phyloP scores from a whole-genome alignment of 2,113 vertebrate genomes.

The Zosterops pallidus region DNA sequence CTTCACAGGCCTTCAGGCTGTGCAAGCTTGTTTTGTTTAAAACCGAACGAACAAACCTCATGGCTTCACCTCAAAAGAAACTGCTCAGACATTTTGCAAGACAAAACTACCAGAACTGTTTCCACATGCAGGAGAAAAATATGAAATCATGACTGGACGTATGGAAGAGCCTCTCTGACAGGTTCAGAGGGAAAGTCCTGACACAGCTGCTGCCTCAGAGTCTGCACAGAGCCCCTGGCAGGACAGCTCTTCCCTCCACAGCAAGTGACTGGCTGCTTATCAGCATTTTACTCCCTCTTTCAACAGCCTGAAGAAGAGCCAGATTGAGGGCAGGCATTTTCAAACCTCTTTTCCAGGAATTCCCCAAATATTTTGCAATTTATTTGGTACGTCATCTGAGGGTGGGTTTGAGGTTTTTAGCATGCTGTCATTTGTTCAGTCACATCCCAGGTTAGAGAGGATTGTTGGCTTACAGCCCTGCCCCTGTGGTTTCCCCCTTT shows the following conservation, averaged over 20 bases:
- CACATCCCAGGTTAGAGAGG: neutral
- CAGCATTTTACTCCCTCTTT: neutral
- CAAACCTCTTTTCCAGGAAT: neutral
- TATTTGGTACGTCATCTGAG: neutral
- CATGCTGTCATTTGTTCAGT: neutral
- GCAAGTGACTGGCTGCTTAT: accelerated
- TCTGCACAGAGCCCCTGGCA: neutral
- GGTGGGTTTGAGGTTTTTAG: neutral
- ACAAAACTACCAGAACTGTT: neutral
- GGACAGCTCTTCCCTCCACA: neutral
- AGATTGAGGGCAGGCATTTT: neutral
- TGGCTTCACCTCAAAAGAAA: neutral
- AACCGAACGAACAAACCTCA: neutral
- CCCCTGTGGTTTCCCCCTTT: neutral
- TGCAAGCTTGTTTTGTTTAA: neutral
- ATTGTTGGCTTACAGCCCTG: neutral
- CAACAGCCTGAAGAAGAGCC: neutral
- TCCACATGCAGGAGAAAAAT: neutral
- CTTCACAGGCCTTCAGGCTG: neutral
- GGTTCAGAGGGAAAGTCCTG: neutral
- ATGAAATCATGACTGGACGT: accelerated
- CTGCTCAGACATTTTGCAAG: neutral
- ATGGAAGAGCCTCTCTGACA: neutral
- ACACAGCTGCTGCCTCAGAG: neutral
- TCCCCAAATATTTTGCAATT: neutral